A percentile compares a stretch with the other conserved stretches of the same genome.
These are phyloP conservation scores for Globodera rostochiensis DNA, from an alignment of 1,140 invertebrate genomes.

Conservation along the genomic window DNA sequence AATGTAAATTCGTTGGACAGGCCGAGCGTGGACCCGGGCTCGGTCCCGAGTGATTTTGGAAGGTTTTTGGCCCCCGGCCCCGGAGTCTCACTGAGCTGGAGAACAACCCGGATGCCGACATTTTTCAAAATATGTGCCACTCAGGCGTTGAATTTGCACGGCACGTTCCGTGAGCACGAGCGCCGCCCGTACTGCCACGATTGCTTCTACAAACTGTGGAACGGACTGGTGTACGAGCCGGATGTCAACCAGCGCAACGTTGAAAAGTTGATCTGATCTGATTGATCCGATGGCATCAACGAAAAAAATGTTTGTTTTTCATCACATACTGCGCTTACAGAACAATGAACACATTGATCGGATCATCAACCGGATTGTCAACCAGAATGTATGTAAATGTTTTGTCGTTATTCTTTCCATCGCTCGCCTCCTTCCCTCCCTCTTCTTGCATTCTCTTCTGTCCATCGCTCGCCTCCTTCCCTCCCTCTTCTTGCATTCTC, in stretches of 20 bases:
- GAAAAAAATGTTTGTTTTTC: background rate
- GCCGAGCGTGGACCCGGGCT: no score
- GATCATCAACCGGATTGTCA: background rate
- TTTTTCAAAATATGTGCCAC: background rate
- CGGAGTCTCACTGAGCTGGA: no score
- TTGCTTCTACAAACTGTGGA: constrained; percentile 65
- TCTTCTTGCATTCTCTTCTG: no score
- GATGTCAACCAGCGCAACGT: constrained; percentile 48
- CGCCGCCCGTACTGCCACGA: constrained; percentile 60
- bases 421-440: no score
- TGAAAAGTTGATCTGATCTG: constrained; percentile 46
- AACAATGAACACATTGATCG: background rate
- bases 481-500: no score
- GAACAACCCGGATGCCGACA: no score
- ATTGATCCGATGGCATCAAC: background rate
- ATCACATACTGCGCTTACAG: background rate
- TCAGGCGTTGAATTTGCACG: constrained; percentile 62
- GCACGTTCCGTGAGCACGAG: constrained; percentile 64
- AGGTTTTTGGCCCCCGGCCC: no score
- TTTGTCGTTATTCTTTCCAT: no score
- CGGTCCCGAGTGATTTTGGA: no score
- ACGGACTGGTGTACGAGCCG: constrained; percentile 57
- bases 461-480: no score
- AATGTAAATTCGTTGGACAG: background rate
- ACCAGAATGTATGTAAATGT: background rate